A percentile compares a stretch with the other conserved stretches of the same genome.
phyloP scores from a whole-genome alignment of 2,797 vertebrate genomes.

The Takifugu rubripes region DNA sequence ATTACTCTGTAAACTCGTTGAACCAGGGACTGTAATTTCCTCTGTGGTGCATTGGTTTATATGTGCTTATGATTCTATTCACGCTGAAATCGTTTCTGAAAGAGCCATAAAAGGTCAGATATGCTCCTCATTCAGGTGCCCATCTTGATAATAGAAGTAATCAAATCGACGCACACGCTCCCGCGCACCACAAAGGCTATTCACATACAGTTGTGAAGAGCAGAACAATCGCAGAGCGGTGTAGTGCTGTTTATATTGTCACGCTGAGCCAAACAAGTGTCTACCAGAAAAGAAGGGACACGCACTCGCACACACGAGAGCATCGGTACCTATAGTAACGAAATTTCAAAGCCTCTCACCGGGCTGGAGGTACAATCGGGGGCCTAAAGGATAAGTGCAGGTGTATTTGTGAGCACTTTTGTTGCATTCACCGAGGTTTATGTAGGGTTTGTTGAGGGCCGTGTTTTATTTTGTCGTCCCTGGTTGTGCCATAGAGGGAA shows the following conservation, averaged over 20 bases:
- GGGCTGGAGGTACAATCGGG: conserved; percentile 26
- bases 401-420: conserved; percentile 23
- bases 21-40: too few relatives aligned
- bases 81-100: background rate
- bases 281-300: conserved; percentile 4
- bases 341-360: conserved; percentile 22
- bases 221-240: conserved; percentile 10
- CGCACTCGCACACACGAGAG: conserved; percentile 12
- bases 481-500: conserved; percentile 56
- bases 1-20: too few relatives aligned
- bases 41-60: too few relatives aligned
- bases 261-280: conserved; percentile 9
- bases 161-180: background rate
- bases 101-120: conserved; percentile 3
- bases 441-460: conserved; percentile 64
- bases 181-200: conserved; percentile 9
- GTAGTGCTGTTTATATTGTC: conserved; percentile 16
- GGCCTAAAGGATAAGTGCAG: conserved; percentile 30
- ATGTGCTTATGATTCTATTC: background rate
- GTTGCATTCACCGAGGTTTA: conserved; percentile 52
- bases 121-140: conserved; percentile 4
- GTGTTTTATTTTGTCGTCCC: conserved; percentile 68
- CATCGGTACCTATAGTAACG: conserved; percentile 11
- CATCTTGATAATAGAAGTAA: conserved; percentile 10
- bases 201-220: conserved; percentile 9